A percentile compares a stretch with the other conserved stretches of the same genome.
Evolutionary conservation across 2,113 vertebrate genomes (phyloP).

Genomic region (Spizaetus ornatus): DNA sequence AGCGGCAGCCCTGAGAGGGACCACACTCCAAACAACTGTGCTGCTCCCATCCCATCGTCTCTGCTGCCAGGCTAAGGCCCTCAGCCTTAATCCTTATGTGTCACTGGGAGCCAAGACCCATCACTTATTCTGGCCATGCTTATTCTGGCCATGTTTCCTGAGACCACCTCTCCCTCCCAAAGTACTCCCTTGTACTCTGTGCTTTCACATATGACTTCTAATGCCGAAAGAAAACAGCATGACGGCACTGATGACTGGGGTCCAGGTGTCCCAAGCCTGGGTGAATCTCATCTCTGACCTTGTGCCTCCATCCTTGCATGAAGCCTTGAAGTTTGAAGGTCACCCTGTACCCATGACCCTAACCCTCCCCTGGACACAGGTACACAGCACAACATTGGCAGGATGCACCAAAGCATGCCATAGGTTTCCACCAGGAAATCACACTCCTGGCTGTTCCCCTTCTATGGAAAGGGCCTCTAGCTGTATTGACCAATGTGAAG

Average conservation of each 20-base stretch:
- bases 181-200: background rate
- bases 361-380: background rate
- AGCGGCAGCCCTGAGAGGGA: background rate
- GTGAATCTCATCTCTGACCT: background rate
- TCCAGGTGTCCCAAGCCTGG: background rate
- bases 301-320: background rate
- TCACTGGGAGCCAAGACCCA: background rate
- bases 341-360: background rate
- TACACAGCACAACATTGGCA: background rate
- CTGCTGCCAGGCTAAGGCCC: background rate
- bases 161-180: background rate
- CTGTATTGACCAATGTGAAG: background rate
- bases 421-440: background rate
- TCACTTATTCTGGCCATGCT: background rate
- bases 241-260: background rate
- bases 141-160: background rate
- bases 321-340: background rate
- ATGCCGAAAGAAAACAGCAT: background rate
- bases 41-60: background rate
- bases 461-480: background rate
- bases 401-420: fast-evolving
- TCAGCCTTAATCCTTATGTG: background rate
- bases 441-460: background rate
- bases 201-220: background rate
- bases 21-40: background rate